phyloP scores from a whole-genome alignment of 2,113 vertebrate species.

The Corythornis cristatus region DNA sequence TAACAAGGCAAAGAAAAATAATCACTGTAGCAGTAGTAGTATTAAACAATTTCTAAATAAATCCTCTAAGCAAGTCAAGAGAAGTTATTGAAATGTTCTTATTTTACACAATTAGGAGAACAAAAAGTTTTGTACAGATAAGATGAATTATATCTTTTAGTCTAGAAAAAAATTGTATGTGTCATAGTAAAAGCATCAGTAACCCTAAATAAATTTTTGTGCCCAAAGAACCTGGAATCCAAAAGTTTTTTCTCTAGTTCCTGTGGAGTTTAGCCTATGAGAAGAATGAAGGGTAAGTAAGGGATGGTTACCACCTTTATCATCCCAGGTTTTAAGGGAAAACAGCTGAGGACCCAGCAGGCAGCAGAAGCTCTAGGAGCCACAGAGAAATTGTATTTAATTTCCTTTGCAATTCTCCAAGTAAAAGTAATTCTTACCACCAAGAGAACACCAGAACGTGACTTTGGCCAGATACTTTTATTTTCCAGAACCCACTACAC shows the following conservation, averaged over 20 bases:
- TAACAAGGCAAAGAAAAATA: background rate
- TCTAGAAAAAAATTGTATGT: constrained; percentile 1
- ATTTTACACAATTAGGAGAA: background rate
- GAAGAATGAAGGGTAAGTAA: background rate
- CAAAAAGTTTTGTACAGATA: background rate
- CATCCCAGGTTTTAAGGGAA: background rate
- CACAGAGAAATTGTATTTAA: background rate
- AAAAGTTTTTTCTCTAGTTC: background rate
- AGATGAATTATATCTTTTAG: background rate
- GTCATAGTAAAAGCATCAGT: constrained; percentile 26
- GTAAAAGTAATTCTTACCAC: background rate
- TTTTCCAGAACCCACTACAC: background rate
- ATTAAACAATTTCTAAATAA: background rate
- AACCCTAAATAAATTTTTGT: background rate
- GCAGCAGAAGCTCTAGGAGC: background rate
- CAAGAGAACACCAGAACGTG: background rate
- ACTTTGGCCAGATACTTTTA: background rate
- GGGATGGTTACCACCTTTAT: background rate
- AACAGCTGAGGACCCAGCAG: background rate
- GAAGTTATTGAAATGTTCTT: background rate
- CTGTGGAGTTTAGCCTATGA: background rate
- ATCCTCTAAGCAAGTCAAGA: background rate
- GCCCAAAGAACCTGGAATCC: background rate
- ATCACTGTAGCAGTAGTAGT: background rate
- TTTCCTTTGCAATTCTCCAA: background rate